These are phyloP conservation scores for Caenorhabditis plicata DNA, from an alignment of 2,888 invertebrate species.

Conservation along the genomic window DNA sequence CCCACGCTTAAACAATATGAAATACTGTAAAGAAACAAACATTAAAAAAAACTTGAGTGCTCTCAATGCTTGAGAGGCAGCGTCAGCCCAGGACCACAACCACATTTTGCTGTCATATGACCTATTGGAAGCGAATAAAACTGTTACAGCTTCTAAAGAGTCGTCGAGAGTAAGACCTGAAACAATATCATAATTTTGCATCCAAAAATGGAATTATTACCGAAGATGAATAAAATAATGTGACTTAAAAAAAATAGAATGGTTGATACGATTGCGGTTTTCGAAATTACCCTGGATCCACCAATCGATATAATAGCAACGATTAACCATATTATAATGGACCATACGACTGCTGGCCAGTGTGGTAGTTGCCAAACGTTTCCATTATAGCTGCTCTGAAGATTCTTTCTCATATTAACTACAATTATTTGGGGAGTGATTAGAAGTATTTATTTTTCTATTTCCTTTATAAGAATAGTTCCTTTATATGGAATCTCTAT, in stretches of 20 bases:
- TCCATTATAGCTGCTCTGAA: too few relatives aligned
- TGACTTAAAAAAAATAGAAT: too few relatives aligned
- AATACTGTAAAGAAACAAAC: background rate
- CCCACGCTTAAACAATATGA: conserved; percentile 10
- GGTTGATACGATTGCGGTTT: background rate
- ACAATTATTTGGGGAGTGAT: too few relatives aligned
- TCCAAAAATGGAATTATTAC: background rate
- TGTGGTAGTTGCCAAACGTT: conserved; percentile 11
- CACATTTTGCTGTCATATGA: too few relatives aligned
- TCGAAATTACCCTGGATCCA: conserved; percentile 12
- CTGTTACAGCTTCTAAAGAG: background rate
- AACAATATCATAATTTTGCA: background rate
- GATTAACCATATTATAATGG: conserved; percentile 7
- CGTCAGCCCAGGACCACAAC: conserved; percentile 32
- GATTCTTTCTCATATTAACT: too few relatives aligned
- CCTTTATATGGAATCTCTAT: too few relatives aligned
- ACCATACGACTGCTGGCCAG: background rate
- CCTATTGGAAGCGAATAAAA: conserved; percentile 13
- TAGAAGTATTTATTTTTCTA: too few relatives aligned
- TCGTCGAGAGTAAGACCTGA: conserved; percentile 6
- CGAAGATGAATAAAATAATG: background rate
- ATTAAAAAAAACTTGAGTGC: conserved; percentile 6
- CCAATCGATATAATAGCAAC: conserved; percentile 18
- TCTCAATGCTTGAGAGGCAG: conserved; percentile 14
- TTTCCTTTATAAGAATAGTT: too few relatives aligned